phyloP scores from a whole-genome alignment of 2,888 invertebrate genomes.

The Andrena flavipes region DNA sequence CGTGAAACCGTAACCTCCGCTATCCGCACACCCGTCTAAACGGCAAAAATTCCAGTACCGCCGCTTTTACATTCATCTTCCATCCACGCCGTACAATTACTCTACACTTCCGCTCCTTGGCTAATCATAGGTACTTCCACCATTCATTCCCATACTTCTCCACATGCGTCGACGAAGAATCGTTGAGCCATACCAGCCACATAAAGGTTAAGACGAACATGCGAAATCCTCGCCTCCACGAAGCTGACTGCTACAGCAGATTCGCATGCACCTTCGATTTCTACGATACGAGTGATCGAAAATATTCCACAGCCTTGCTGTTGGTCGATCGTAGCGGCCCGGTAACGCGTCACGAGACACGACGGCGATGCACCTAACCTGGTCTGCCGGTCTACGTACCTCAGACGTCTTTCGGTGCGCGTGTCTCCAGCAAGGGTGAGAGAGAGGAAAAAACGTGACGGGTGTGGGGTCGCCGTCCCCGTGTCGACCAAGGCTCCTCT shows the following conservation, averaged over 20 bases:
- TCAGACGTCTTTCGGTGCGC: slow-evolving; percentile 63
- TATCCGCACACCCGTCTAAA: neutral
- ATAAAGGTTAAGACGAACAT: neutral
- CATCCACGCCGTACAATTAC: neutral
- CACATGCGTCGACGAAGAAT: neutral
- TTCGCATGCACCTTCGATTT: neutral
- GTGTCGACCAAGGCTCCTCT: slow-evolving; percentile 41
- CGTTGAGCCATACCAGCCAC: neutral
- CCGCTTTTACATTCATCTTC: neutral
- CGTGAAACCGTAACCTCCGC: slow-evolving; percentile 4
- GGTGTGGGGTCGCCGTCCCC: slow-evolving; percentile 60
- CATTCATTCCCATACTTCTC: neutral
- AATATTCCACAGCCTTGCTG: neutral
- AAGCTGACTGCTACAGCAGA: neutral
- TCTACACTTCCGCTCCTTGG: neutral
- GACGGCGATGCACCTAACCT: slow-evolving; percentile 71
- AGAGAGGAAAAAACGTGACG: slow-evolving; percentile 54
- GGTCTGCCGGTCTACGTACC: slow-evolving; percentile 75
- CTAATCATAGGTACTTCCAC: neutral
- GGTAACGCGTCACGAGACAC: slow-evolving; percentile 39
- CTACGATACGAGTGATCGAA: neutral
- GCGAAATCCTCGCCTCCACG: neutral
- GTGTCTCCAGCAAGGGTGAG: slow-evolving; percentile 57
- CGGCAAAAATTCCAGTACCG: neutral
- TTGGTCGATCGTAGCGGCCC: slow-evolving; percentile 14